Percentiles rank a stretch among this genome's conserved stretches.
Conservation (phyloP, 2,888 invertebrate genomes). For the Apamea crenata region DNA sequence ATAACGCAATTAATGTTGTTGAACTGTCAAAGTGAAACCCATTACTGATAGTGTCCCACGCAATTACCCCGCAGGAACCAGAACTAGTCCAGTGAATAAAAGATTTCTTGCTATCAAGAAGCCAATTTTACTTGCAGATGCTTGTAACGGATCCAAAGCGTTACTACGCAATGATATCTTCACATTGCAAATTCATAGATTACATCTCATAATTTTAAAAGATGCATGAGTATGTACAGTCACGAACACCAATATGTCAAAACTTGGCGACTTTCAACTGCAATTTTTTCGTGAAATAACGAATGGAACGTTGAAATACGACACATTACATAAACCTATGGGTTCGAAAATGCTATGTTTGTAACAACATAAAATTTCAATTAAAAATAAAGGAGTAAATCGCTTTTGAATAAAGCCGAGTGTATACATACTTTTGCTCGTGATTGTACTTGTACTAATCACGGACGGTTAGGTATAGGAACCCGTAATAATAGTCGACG, state of each 20-base stretch:
- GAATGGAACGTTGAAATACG: no score
- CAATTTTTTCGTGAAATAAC: no score
- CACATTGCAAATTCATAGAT: conserved; percentile 4
- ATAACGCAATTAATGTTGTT: neutral
- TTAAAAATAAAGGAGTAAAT: no score
- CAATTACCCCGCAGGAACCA: neutral
- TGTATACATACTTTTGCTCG: no score
- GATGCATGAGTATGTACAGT: neutral
- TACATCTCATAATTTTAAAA: conserved; percentile 1
- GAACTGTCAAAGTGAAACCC: neutral
- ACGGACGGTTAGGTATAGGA: neutral
- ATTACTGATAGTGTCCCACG: neutral
- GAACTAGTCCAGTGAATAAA: neutral
- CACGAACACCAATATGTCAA: no score
- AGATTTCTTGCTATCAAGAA: neutral
- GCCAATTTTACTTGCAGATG: conserved; percentile 6
- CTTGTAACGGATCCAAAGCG: neutral
- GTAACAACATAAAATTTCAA: no score
- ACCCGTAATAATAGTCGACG: neutral
- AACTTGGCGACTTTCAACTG: no score
- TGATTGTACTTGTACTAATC: neutral
- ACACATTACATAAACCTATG: no score
- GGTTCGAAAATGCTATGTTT: no score
- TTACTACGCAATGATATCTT: neutral
- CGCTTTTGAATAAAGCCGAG: no score